Evolutionary conservation across 2,797 vertebrate species (phyloP), one percentile per base, ranked within the genome.

Genomic region (Denticeps clupeoides): DNA sequence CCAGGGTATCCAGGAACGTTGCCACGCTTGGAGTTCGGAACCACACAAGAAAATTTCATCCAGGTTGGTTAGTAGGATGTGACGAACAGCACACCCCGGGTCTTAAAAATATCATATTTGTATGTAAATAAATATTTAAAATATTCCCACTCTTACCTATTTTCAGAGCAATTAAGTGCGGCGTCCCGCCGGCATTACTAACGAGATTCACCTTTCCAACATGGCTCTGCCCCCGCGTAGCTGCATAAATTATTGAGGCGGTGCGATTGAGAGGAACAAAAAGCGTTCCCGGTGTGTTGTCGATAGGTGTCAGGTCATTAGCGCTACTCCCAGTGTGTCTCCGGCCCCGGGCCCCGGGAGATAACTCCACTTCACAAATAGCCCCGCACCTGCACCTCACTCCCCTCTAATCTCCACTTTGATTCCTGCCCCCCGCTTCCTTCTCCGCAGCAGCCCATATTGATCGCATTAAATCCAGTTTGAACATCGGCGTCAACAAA

Each of bases 131-230:
- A 13, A 45, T 4, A 27, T 29, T 45, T 8, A 27, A n/a, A n/a
- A n/a, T n/a, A n/a, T n/a, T 10, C 26, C 9, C 13, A 7, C 13
- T 32, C 13, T 7, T 13, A 41, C 10, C 11, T 41, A 46, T 48
- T 58, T 58, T 23, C 38, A 27, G 22, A 46, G 68, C 70, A 81
- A 81, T 79, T 79, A 80, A 67, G 61, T 51, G 55, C 52, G 45
- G 74, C 58, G 53, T 74, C 81, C 71, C 70, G 60, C 41, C 3
- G 70, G 47, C 62, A 27, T 31, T 56, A 50, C 56, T 78, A 75
- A 79, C 65, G 71, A 79, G 68, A 72, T 72, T 79, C 72, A 79
- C 78, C 78, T 80, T 81, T 76, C 61, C 11, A 47, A 41, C 24
- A 16, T 47, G 38, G 46, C 47, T 49, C 16, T 13, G 18, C 33